Evolutionary conservation across 2,888 invertebrate species (phyloP), one percentile per base, ranked within the genome.

Genomic region (Standfussiana lucernea): DNA sequence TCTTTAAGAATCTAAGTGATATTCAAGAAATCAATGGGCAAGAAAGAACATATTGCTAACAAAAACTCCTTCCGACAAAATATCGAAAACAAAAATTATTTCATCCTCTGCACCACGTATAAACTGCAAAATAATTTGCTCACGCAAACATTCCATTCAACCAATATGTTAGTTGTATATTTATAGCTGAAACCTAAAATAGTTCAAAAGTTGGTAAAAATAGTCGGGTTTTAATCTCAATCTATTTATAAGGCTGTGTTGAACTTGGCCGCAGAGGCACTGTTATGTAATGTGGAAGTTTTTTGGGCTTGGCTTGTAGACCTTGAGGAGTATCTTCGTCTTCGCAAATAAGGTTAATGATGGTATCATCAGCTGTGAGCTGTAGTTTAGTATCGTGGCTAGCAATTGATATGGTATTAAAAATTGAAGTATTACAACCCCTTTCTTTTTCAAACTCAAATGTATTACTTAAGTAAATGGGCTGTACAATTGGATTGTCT

Each of bases 141-240:
- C 76, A 84, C 62, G 24, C 13, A 50, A 83, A 86, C 62, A 83
- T 78, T 75, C 47, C 64, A 75, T 78, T 72, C 53, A 70, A 69
- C 66, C 61, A 72, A 74, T 73, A 76, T 35, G 42, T 64, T 62
- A 21, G 42, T 42, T 61, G 61, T 59, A 64, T 78, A 82, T 84
- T 80, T 80, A 88, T 83, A 77, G 67, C 68, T 32, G 35, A 64
- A 84, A 73, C 56, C 71, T 50, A 66, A 88, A 89, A 89, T 88
- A 88, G 88, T 82, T 59, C 80, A 85, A 82, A 78, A 75, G 35
- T 28, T 32, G 66, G 82, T 86, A 86, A 83, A 88, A 85, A 88
- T 88, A 89, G 66, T 47, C 28, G 45, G 28, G 67, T 72, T 79
- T 88, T 86, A 86, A 88, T 89, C 78, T 82, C 68, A 62, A 65